A percentile compares a stretch with the other conserved stretches of the same genome.
These are phyloP conservation scores for Brachyrhaphis roseni DNA, from an alignment of 2,797 vertebrate genomes.

Conservation along the genomic window DNA sequence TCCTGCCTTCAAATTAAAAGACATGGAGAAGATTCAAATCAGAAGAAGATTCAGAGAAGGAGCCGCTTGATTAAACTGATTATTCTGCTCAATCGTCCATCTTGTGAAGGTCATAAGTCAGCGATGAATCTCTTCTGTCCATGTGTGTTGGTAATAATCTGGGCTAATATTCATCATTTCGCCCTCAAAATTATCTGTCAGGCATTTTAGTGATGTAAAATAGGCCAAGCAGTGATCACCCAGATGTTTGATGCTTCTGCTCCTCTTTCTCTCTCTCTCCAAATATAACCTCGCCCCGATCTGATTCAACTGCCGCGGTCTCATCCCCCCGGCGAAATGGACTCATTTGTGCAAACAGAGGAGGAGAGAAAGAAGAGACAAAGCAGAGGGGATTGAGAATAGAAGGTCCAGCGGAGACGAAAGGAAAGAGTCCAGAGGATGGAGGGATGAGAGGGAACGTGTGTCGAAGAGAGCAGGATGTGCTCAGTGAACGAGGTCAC, in stretches of 20 bases:
- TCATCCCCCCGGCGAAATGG: constrained; percentile 64
- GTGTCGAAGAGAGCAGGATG: constrained; percentile 47
- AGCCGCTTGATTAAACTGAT: background rate
- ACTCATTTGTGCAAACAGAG: constrained; percentile 64
- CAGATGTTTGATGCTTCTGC: constrained; percentile 64
- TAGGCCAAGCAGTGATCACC: constrained; percentile 70
- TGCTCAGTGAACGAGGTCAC: constrained; percentile 67
- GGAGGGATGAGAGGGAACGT: constrained; percentile 37
- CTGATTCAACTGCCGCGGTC: constrained; percentile 67
- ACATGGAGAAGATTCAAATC: background rate
- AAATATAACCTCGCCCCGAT: constrained; percentile 78
- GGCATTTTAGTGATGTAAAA: constrained; percentile 70
- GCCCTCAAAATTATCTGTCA: constrained; percentile 46
- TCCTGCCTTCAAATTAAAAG: background rate
- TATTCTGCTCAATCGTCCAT: constrained; percentile 7
- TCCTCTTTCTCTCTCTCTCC: constrained; percentile 46
- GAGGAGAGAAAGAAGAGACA: constrained; percentile 29
- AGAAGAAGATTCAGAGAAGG: background rate
- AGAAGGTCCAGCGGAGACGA: constrained; percentile 44
- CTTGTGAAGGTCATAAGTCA: constrained; percentile 1
- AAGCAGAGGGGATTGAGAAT: constrained; percentile 36
- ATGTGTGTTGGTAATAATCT: constrained; percentile 27
- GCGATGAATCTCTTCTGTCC: constrained; percentile 1
- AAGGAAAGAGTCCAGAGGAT: constrained; percentile 39
- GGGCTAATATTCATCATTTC: constrained; percentile 56